phyloP scores from a whole-genome alignment of 2,888 invertebrate genomes.

The Gastrophysa polygoni region DNA sequence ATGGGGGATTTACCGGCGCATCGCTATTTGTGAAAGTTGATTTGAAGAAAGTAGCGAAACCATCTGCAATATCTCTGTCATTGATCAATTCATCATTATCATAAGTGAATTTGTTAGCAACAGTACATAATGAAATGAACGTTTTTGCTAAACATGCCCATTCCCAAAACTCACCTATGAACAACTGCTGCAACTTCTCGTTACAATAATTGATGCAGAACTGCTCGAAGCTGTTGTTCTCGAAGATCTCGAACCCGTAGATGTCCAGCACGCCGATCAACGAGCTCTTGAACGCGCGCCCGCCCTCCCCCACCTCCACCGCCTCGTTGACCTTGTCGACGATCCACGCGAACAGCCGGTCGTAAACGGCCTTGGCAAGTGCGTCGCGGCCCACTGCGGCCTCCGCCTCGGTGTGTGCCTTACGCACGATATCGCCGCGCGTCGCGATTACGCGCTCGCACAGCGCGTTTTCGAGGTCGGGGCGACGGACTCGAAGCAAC shows the following conservation, averaged over 20 bases:
- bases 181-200: slow-evolving; percentile 96
- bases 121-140: background rate
- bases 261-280: slow-evolving; percentile 96
- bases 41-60: background rate
- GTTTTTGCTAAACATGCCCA: background rate
- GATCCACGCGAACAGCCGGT: slow-evolving; percentile 93
- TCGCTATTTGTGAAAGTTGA: background rate
- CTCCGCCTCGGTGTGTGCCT: slow-evolving; percentile 84
- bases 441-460: slow-evolving; percentile 91
- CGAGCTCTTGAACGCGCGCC: slow-evolving; percentile 70
- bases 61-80: background rate
- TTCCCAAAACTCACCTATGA: slow-evolving; percentile 74
- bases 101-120: background rate
- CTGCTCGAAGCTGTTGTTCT: slow-evolving; percentile 96
- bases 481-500: slow-evolving; percentile 67
- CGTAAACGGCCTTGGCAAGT: slow-evolving; percentile 94
- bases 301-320: slow-evolving; percentile 71
- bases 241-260: slow-evolving; percentile 98
- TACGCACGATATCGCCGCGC: slow-evolving; percentile 89
- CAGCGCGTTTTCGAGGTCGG: slow-evolving; percentile 73
- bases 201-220: slow-evolving; percentile 99
- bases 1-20: background rate
- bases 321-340: slow-evolving; percentile 91
- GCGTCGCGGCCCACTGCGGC: slow-evolving; percentile 91
- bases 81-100: background rate